phyloP scores from a whole-genome alignment of 2,113 vertebrate genomes.

The Centropus unirufus region DNA sequence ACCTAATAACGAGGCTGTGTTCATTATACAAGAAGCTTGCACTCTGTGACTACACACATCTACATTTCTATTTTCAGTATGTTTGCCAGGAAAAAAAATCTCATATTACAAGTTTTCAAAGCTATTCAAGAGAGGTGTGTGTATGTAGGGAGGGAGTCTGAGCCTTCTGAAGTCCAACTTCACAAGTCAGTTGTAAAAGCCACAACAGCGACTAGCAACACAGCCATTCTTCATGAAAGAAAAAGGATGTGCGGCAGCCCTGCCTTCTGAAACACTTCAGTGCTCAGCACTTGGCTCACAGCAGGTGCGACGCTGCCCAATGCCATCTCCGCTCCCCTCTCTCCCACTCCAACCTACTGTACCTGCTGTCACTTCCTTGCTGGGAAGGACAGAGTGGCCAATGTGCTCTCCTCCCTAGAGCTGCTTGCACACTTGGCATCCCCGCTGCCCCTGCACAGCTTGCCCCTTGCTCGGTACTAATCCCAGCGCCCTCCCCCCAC shows the following conservation, averaged over 20 bases:
- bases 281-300: background rate
- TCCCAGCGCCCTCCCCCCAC: background rate
- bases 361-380: background rate
- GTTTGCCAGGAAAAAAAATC: background rate
- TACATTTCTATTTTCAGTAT: background rate
- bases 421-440: background rate
- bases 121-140: background rate
- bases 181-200: background rate
- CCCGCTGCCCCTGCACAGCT: background rate
- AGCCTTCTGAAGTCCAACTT: background rate
- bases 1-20: background rate
- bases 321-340: background rate
- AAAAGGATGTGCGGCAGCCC: background rate
- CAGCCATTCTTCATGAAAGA: background rate
- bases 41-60: background rate
- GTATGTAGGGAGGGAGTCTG: fast-evolving
- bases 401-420: background rate
- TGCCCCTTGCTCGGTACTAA: background rate
- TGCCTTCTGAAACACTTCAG: background rate
- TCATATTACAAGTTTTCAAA: background rate
- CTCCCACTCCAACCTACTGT: background rate
- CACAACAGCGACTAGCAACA: background rate
- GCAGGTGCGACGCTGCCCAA: background rate
- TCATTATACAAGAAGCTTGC: background rate
- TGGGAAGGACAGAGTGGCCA: background rate